These are phyloP conservation scores for Zapornia atra DNA, from an alignment of 2,113 vertebrate species.

Conservation along the genomic window DNA sequence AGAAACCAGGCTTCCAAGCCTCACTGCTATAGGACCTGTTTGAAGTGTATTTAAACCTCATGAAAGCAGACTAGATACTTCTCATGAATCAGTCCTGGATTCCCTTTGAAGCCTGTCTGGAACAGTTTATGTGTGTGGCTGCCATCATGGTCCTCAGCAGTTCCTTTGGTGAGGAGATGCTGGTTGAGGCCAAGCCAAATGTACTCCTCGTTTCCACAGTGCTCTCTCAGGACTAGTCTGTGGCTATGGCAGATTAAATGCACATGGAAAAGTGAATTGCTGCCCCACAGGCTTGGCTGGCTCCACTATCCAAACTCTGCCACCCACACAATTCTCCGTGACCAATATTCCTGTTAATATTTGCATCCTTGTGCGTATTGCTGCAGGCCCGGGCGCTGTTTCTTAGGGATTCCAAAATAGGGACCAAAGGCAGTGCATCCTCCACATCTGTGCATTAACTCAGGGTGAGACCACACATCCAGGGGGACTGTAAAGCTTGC, in stretches of 20 bases:
- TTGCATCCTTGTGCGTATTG: neutral
- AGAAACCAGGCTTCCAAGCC: neutral
- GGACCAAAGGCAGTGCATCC: neutral
- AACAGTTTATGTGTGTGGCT: conserved; percentile 4
- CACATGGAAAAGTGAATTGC: neutral
- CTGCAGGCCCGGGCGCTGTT: neutral
- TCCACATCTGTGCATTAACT: neutral
- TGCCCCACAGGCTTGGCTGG: conserved; percentile 12
- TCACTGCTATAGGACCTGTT: neutral
- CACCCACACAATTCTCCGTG: neutral
- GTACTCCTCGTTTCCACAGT: neutral
- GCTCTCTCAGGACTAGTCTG: neutral
- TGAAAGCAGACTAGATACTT: conserved; percentile 18
- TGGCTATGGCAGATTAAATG: neutral
- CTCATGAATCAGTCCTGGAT: neutral
- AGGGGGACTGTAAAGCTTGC: neutral
- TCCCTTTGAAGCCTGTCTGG: neutral
- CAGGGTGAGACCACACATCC: neutral
- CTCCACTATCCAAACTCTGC: neutral
- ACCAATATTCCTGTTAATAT: neutral
- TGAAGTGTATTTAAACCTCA: conserved; percentile 7
- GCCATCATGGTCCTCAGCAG: neutral
- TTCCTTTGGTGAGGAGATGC: neutral
- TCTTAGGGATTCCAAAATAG: neutral
- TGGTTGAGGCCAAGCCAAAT: neutral